Evolutionary conservation across 2,113 vertebrate genomes (phyloP).

Genomic region (Thalassarche chlororhynchos): DNA sequence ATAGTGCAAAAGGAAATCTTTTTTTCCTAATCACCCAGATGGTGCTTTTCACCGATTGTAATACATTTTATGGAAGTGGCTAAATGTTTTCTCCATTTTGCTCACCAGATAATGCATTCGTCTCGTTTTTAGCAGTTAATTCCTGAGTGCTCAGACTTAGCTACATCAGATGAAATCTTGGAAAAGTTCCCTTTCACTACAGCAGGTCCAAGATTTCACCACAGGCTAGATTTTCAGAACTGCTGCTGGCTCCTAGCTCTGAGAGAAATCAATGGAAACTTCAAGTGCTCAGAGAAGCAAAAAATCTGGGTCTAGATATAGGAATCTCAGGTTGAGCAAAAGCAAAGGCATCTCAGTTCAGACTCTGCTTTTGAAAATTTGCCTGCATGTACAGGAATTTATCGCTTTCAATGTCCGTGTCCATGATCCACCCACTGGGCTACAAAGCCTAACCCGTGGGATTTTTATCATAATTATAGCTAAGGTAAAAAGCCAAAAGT

Average conservation of each 20-base stretch:
- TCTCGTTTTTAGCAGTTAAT: conserved; percentile 14
- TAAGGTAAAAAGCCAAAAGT: background rate
- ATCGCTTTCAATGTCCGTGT: background rate
- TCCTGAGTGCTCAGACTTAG: background rate
- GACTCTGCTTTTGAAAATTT: background rate
- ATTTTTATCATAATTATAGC: background rate
- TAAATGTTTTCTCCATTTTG: background rate
- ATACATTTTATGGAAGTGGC: background rate
- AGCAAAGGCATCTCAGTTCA: background rate
- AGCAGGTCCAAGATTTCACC: background rate
- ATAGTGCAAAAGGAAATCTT: background rate
- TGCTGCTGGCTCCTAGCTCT: background rate
- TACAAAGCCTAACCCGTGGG: background rate
- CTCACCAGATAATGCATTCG: background rate
- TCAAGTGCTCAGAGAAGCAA: background rate
- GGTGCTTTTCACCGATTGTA: background rate
- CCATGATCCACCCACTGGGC: background rate
- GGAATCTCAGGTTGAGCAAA: background rate
- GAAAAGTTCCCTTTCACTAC: background rate
- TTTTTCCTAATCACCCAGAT: background rate
- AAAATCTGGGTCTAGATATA: background rate
- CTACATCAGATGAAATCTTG: background rate
- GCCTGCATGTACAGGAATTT: background rate
- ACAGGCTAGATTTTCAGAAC: background rate
- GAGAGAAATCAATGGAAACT: background rate